Conservation (phyloP, 2,113 vertebrate species). For the Pica pica region DNA sequence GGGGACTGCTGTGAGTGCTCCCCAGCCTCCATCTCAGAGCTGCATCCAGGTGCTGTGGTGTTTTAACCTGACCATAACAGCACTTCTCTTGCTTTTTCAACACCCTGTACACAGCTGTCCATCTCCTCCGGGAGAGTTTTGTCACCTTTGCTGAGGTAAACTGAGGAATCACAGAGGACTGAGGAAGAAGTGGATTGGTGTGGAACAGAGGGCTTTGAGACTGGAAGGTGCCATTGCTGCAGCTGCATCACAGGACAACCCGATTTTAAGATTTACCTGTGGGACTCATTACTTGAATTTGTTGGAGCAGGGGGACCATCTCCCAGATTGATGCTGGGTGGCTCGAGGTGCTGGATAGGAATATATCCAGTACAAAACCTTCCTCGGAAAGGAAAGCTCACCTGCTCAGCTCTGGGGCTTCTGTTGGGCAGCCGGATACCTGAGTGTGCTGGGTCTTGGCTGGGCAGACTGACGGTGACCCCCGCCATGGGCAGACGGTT, state of each 20-base stretch:
- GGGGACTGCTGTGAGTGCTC: neutral
- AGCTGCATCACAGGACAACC: neutral
- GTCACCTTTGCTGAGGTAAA: neutral
- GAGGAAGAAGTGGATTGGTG: neutral
- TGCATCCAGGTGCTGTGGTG: neutral
- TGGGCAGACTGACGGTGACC: neutral
- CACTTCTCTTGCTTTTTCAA: neutral
- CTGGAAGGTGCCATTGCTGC: neutral
- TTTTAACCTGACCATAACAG: neutral
- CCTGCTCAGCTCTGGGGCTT: accelerated
- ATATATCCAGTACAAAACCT: accelerated
- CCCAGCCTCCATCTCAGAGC: accelerated
- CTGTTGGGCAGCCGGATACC: neutral
- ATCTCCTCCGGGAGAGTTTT: neutral
- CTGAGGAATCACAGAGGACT: neutral
- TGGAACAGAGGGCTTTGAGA: neutral
- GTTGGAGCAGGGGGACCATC: neutral
- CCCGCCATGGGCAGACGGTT: accelerated
- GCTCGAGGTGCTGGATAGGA: neutral
- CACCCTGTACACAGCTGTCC: too few relatives aligned
- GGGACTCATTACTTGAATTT: neutral
- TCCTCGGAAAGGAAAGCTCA: neutral
- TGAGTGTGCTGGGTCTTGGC: accelerated
- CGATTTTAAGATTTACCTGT: accelerated
- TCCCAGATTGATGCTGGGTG: neutral